Evolutionary conservation across 2,113 vertebrate species (phyloP).

Genomic region (Paedocypris sp.): DNA sequence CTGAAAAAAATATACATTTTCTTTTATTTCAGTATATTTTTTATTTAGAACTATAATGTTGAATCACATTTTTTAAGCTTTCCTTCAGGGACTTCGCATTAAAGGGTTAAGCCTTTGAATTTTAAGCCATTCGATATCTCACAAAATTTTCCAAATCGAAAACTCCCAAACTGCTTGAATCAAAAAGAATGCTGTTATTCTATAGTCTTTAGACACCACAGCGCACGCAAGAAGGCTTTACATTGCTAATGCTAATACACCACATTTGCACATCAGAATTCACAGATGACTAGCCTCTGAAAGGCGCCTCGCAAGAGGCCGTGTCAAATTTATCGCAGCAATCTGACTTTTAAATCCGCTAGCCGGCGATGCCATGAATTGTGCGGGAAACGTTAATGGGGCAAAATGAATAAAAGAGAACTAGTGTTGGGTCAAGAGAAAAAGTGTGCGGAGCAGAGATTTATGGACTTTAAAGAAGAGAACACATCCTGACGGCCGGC

Average conservation of each 20-base stretch:
- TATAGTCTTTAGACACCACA: slow-evolving; percentile 20
- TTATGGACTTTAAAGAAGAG: slow-evolving; percentile 29
- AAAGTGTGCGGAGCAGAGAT: slow-evolving; percentile 17
- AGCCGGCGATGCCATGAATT: slow-evolving; percentile 17
- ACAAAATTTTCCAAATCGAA: too few relatives aligned
- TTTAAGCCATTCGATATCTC: too few relatives aligned
- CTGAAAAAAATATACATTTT: too few relatives aligned
- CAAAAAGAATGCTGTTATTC: too few relatives aligned
- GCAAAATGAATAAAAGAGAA: slow-evolving; percentile 29
- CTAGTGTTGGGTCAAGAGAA: slow-evolving; percentile 8
- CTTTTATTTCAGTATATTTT: too few relatives aligned
- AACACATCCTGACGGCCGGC: slow-evolving; percentile 17
- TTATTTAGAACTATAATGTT: too few relatives aligned
- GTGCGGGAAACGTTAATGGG: slow-evolving; percentile 27
- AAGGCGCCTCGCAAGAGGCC: slow-evolving; percentile 15
- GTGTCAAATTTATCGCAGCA: slow-evolving; percentile 27
- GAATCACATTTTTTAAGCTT: too few relatives aligned
- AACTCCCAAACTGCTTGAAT: too few relatives aligned
- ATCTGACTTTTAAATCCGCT: slow-evolving; percentile 36
- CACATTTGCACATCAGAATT: slow-evolving; percentile 29
- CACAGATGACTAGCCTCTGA: slow-evolving; percentile 31
- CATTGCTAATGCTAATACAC: slow-evolving; percentile 14
- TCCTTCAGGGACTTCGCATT: too few relatives aligned
- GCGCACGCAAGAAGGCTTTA: slow-evolving; percentile 18
- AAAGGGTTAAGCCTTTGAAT: too few relatives aligned